Percentiles rank a stretch among this genome's conserved stretches.
Evolutionary conservation across 2,888 invertebrate genomes (phyloP).

Genomic region (Agriopis marginaria): DNA sequence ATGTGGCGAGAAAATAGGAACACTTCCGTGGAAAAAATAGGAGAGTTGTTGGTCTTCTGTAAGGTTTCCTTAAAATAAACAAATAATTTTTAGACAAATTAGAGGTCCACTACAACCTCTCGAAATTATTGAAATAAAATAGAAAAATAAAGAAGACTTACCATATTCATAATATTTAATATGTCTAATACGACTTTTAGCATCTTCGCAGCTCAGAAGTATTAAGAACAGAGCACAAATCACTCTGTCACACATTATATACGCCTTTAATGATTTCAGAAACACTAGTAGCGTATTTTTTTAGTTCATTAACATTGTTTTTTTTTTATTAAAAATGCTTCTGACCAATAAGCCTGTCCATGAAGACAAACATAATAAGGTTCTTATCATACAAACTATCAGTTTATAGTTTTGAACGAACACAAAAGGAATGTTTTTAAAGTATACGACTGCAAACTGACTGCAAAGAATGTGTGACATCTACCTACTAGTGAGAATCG

Average conservation of each 20-base stretch:
- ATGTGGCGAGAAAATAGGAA: constrained; percentile 54
- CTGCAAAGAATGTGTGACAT: too few relatives aligned
- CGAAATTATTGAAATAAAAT: not conserved
- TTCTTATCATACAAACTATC: too few relatives aligned
- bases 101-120: not conserved
- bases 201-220: not conserved
- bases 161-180: constrained; percentile 52
- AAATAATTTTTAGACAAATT: not conserved
- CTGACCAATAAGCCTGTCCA: too few relatives aligned
- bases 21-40: constrained; percentile 38
- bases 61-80: constrained; percentile 45
- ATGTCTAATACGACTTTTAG: not conserved
- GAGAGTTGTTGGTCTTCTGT: constrained; percentile 45
- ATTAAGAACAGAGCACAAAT: not conserved
- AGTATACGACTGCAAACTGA: too few relatives aligned
- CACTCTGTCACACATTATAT: not conserved
- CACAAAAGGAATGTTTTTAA: too few relatives aligned
- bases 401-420: too few relatives aligned
- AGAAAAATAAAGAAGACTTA: constrained; percentile 33
- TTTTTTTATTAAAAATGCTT: too few relatives aligned
- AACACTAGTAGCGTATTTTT: not conserved
- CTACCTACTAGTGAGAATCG: too few relatives aligned
- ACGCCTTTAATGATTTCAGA: not conserved
- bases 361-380: too few relatives aligned
- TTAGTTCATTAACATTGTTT: too few relatives aligned